phyloP scores from a whole-genome alignment of 2,888 invertebrate genomes.

The Melanostoma scalare region DNA sequence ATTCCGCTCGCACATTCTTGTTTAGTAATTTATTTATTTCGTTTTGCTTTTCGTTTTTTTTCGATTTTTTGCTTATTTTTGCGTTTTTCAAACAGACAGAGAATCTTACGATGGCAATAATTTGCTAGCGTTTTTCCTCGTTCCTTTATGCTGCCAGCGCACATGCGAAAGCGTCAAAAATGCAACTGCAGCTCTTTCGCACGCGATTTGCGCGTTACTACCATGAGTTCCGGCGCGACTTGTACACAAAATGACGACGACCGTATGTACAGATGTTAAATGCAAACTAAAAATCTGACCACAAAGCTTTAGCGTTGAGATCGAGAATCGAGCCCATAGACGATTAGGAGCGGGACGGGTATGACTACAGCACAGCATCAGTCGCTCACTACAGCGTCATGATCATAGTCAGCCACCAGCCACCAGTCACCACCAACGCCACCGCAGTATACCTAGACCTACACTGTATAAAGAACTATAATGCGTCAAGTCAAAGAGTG shows the following conservation, averaged over 20 bases:
- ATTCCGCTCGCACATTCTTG: conserved; percentile 67
- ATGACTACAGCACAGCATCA: conserved; percentile 38
- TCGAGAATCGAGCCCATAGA: too few species aligned
- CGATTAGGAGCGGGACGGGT: conserved; percentile 17
- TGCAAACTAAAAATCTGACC: conserved; percentile 57
- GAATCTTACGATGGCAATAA: conserved; percentile 47
- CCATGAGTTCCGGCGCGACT: conserved; percentile 53
- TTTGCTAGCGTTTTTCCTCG: conserved; percentile 40
- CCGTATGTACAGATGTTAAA: conserved; percentile 27
- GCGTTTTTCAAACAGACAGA: conserved; percentile 23
- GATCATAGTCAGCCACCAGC: conserved; percentile 19
- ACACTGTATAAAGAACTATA: conserved; percentile 46
- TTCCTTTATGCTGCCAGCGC: conserved; percentile 41
- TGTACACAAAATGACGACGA: conserved; percentile 12
- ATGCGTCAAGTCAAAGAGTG: conserved; percentile 47
- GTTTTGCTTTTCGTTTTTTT: conserved; percentile 5
- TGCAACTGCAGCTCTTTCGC: conserved; percentile 64
- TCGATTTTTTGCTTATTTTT: conserved; percentile 15
- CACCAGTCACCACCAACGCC: conserved; percentile 57
- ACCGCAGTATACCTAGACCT: conserved; percentile 37
- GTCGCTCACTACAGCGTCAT: conserved; percentile 35
- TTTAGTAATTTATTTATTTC: conserved; percentile 36
- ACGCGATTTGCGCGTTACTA: conserved; percentile 58
- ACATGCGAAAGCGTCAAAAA: conserved; percentile 66
- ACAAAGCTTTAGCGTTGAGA: conserved; percentile 38